A percentile compares a stretch with the other conserved stretches of the same genome.
Evolutionary conservation across 2,797 vertebrate genomes (phyloP).

Genomic region (Buphagus erythrorhynchus): DNA sequence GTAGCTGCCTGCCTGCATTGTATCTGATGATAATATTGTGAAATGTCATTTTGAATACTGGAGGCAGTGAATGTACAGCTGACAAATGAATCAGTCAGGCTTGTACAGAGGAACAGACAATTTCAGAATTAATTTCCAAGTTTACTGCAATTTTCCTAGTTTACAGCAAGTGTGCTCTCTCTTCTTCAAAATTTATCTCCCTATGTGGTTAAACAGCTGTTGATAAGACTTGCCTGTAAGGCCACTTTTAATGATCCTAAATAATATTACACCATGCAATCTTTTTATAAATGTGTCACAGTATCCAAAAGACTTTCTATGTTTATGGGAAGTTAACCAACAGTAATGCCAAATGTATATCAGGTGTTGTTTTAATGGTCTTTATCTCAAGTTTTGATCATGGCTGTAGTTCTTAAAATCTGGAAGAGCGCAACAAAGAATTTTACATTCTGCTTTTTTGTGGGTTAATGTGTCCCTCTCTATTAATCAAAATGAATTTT

Average conservation of each 20-base stretch:
- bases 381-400: background rate
- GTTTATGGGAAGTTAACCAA: background rate
- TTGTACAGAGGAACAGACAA: background rate
- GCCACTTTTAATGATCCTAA: background rate
- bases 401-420: background rate
- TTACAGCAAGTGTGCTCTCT: background rate
- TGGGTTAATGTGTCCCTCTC: background rate
- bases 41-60: background rate
- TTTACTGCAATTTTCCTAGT: background rate
- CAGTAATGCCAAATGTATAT: background rate
- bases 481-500: background rate
- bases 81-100: background rate
- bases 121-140: background rate
- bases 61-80: background rate
- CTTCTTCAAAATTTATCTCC: background rate
- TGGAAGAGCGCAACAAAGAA: background rate
- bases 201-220: background rate
- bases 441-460: background rate
- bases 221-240: background rate
- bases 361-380: background rate
- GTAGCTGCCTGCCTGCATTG: background rate
- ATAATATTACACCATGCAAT: background rate
- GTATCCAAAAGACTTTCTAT: background rate
- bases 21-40: background rate
- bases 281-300: accelerated